phyloP scores from a whole-genome alignment of 2,113 vertebrate species.

The Phodopus roborovskii region DNA sequence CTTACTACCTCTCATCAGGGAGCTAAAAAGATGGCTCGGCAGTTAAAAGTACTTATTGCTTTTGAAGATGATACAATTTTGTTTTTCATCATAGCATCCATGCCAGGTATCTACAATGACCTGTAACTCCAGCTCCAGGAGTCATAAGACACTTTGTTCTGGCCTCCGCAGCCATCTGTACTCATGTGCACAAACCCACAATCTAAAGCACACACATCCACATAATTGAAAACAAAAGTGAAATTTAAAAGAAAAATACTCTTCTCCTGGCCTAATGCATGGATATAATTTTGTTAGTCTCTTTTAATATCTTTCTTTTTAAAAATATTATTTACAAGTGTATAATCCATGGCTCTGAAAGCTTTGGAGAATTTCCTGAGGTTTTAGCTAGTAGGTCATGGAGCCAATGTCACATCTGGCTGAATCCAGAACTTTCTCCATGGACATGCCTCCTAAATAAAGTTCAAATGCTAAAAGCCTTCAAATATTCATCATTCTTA shows the following conservation, averaged over 20 bases:
- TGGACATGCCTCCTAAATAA: neutral
- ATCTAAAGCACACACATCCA: neutral
- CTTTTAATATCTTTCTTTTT: neutral
- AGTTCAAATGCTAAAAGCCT: neutral
- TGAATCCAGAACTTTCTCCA: neutral
- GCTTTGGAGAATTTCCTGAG: neutral
- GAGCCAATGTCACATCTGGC: neutral
- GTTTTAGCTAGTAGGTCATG: neutral
- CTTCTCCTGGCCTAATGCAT: neutral
- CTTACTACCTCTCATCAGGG: neutral
- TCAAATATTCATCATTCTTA: neutral
- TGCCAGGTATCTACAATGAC: neutral
- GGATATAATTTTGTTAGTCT: neutral
- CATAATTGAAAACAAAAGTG: neutral
- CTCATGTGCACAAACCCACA: neutral
- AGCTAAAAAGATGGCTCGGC: neutral
- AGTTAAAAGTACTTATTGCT: neutral
- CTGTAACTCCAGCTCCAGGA: neutral
- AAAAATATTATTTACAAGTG: neutral
- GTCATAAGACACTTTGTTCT: neutral
- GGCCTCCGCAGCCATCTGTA: neutral
- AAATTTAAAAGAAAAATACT: neutral
- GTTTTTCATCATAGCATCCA: neutral
- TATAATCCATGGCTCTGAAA: constrained; percentile 22
- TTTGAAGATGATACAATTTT: neutral